Percentiles rank a stretch among this genome's conserved stretches.
phyloP scores from a whole-genome alignment of 2,888 invertebrate genomes.

The Epistrophella euchroma region DNA sequence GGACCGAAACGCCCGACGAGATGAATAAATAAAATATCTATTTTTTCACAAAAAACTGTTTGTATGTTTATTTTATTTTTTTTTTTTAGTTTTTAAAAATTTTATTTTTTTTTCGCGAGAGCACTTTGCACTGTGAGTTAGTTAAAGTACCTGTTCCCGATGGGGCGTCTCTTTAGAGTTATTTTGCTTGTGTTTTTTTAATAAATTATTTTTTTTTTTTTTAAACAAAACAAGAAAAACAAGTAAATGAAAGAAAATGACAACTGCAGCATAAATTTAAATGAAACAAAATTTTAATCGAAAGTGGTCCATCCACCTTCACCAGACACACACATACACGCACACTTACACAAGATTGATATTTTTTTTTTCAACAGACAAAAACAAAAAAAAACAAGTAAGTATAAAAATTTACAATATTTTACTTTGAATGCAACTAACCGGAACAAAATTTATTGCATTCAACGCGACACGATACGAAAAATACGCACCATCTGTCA shows the following conservation, averaged over 20 bases:
- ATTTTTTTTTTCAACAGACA: slow-evolving; percentile 2
- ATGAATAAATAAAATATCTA: slow-evolving; percentile 17
- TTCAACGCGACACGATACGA: slow-evolving; percentile 55
- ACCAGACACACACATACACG: slow-evolving; percentile 12
- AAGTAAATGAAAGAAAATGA: slow-evolving; percentile 52
- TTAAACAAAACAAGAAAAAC: slow-evolving; percentile 66
- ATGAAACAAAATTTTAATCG: slow-evolving; percentile 70
- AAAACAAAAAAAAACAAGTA: slow-evolving; percentile 3
- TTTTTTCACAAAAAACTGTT: slow-evolving; percentile 33
- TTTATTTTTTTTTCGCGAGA: slow-evolving; percentile 50
- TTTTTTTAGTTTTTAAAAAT: slow-evolving; percentile 22
- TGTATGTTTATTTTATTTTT: slow-evolving; percentile 26
- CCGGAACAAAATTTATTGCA: slow-evolving; percentile 61
- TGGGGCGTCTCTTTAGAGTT: background rate
- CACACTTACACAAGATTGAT: slow-evolving; percentile 15
- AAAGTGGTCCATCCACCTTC: slow-evolving; percentile 76
- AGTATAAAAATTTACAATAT: slow-evolving; percentile 33
- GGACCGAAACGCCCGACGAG: slow-evolving; percentile 62
- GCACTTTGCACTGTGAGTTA: slow-evolving; percentile 44
- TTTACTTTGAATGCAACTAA: slow-evolving; percentile 55
- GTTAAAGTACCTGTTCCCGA: background rate
- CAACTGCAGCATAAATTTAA: slow-evolving; percentile 52
- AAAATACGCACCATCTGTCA: slow-evolving; percentile 72
- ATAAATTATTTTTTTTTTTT: slow-evolving; percentile 37
- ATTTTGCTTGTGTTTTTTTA: slow-evolving; percentile 4